Base-by-base conservation (phyloP, 2,888 invertebrate species). In the Caenorhabditis zanzibari region DNA sequence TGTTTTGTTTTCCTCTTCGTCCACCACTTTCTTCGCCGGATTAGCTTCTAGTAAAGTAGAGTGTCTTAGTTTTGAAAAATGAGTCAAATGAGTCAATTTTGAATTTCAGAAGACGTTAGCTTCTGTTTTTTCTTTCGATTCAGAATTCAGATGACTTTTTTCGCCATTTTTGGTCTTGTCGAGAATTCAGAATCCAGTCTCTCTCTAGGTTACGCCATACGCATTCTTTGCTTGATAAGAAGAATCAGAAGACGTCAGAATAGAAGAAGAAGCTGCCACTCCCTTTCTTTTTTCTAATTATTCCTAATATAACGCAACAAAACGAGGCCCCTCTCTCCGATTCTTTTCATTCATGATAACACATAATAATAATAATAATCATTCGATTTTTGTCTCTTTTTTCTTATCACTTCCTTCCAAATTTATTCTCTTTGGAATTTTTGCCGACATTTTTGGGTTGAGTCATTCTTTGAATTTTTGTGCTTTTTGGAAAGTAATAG, bases 241-340 rank as follows among this genome's bases (percentile, higher is more conserved):
- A 26, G 71, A 44, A 74, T 41, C 49, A 59, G 75, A 28, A 44
- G 71, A 32, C 44, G 47, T 26, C 14, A 7, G 32, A 32, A 22
- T 49, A 47, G 32, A 28, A 22, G 66, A 47, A 56, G 75, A n/a
- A 24, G 41, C 41, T 61, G 76, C 26, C 59, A 56, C 54, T 56
- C 49, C 66, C 58, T 64, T 35, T 66, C 56, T 52, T 32, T 44
- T 19, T 35, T 59, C 76, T 68, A 76, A 76, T 68, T 76, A 68
- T 76, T 68, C 76, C 68, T 47, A 68, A 68, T 76, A 54, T 54
- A 68, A 64, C 68, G 76, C 76, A 76, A 76, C 75, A 66, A 52
- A 28, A 68, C 72, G 52, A 69, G 44, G 47, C 38, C 41, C 16
- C 32, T 2, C 26, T 52, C 32, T 35, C 19, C 59, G 44, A 35